Conservation (phyloP, 2,797 vertebrate species). For the Artibeus jamaicensis region DNA sequence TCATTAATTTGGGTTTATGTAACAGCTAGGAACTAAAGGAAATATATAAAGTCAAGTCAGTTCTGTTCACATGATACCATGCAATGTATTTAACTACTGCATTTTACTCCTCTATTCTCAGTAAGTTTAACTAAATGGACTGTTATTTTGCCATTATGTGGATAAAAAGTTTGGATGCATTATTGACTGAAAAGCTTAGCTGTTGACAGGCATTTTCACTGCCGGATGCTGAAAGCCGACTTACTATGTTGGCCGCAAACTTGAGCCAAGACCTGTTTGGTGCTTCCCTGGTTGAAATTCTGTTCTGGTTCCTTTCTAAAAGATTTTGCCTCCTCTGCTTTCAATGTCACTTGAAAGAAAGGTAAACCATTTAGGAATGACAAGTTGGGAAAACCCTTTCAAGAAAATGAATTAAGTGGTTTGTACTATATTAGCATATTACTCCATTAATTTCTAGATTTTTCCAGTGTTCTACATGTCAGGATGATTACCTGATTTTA, state of each 20-base stretch:
- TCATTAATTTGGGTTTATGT: not conserved
- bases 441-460: slow-evolving; percentile 23
- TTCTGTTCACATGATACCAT: not conserved
- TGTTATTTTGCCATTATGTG: not conserved
- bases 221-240: not conserved
- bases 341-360: slow-evolving; percentile 1
- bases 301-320: not conserved
- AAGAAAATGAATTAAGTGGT: slow-evolving; percentile 32
- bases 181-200: not conserved
- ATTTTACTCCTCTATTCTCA: not conserved
- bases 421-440: not conserved
- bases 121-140: not conserved
- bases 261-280: not conserved
- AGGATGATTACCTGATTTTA: slow-evolving; percentile 32
- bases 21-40: not conserved
- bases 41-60: not conserved
- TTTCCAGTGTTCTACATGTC: not conserved
- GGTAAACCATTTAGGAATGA: not conserved
- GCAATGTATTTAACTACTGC: not conserved
- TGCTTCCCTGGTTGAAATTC: not conserved
- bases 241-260: not conserved
- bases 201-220: not conserved
- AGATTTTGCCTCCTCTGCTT: not conserved
- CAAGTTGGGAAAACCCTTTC: not conserved
- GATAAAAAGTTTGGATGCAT: not conserved